phyloP scores from a whole-genome alignment of 2,888 invertebrate genomes.

The Deilephila porcellus region DNA sequence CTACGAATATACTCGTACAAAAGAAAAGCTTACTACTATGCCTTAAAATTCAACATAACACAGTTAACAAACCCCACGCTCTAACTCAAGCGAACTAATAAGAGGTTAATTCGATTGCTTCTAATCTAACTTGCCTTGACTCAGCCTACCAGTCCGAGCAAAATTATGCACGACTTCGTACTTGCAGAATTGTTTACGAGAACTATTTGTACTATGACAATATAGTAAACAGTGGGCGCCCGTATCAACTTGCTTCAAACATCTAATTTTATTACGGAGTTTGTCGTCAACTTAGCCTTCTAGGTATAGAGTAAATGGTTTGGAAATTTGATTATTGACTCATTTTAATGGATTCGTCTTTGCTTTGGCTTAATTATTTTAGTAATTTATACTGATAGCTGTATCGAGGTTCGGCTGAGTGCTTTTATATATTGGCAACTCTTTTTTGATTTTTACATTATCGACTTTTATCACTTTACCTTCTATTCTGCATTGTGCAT shows the following conservation, averaged over 20 bases:
- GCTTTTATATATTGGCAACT: too few relatives aligned
- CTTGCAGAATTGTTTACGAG: slow-evolving; percentile 8
- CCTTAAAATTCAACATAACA: neutral
- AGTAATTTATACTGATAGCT: too few relatives aligned
- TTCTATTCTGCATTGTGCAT: too few relatives aligned
- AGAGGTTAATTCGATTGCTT: slow-evolving; percentile 1
- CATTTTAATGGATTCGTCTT: too few relatives aligned
- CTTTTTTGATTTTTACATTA: too few relatives aligned
- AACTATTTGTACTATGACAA: slow-evolving; percentile 15
- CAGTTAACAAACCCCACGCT: neutral
- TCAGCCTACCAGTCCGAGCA: neutral
- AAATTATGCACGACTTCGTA: slow-evolving; percentile 9
- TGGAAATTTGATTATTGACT: neutral
- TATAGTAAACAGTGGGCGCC: neutral
- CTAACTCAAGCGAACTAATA: neutral
- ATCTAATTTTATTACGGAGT: slow-evolving; percentile 14
- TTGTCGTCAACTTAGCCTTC: neutral
- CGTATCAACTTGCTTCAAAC: neutral
- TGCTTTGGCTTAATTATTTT: too few relatives aligned
- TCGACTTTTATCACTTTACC: too few relatives aligned
- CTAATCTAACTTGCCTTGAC: slow-evolving; percentile 23
- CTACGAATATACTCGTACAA: too few relatives aligned
- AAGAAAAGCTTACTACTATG: too few relatives aligned
- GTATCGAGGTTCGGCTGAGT: too few relatives aligned
- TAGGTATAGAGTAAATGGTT: neutral